Evolutionary conservation across 2,113 vertebrate genomes (phyloP).

Genomic region (Platanista minor): DNA sequence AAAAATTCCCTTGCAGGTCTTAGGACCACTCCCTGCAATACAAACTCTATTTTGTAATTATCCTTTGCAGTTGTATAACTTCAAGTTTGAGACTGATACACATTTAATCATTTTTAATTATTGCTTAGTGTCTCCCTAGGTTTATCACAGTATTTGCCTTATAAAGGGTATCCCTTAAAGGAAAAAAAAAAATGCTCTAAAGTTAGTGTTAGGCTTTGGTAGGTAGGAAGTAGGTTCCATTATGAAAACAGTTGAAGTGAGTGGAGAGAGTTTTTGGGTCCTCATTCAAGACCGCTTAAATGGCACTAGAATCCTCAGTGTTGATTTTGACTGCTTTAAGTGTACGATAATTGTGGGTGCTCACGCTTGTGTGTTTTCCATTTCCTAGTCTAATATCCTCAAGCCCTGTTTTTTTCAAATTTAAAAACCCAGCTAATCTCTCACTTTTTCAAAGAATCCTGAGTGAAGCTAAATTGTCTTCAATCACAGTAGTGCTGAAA

Average conservation of each 20-base stretch:
- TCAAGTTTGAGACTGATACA: not conserved
- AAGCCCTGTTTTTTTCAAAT: not conserved
- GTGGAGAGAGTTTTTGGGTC: not conserved
- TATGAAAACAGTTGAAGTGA: not conserved
- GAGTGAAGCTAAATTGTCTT: not conserved
- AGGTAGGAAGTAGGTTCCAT: not conserved
- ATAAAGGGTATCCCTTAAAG: not conserved
- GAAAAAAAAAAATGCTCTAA: conserved; percentile 31
- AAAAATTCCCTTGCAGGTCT: conserved; percentile 39
- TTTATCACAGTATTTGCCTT: not conserved
- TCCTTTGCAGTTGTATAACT: not conserved
- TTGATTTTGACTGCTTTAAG: not conserved
- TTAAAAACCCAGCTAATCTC: not conserved
- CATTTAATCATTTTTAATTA: conserved; percentile 11
- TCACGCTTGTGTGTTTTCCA: not conserved
- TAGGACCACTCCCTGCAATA: not conserved
- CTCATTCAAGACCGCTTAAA: not conserved
- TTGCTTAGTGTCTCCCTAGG: not conserved
- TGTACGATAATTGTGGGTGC: not conserved
- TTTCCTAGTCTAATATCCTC: not conserved
- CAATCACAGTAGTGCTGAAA: not conserved
- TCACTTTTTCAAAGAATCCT: not conserved
- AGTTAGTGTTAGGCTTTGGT: not conserved
- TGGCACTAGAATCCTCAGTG: not conserved
- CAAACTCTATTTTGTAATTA: not conserved